phyloP scores from a whole-genome alignment of 1,140 invertebrate genomes.

The Drosophila subobscura region DNA sequence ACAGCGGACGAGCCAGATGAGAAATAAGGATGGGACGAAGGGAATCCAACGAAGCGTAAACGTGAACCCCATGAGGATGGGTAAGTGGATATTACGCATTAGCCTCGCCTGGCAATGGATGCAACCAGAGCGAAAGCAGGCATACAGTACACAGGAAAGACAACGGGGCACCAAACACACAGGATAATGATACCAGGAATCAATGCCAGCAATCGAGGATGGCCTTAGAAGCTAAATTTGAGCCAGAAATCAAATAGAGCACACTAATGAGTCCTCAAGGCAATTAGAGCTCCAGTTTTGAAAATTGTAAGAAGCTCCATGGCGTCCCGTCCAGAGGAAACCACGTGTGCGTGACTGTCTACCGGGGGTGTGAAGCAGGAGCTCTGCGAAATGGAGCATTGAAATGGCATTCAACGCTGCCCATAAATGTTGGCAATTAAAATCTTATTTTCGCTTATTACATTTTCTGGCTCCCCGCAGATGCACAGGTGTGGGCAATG shows the following conservation, averaged over 20 bases:
- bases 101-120: slow-evolving; percentile 44
- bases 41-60: slow-evolving; percentile 55
- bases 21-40: background rate
- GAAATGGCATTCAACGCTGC: slow-evolving; percentile 56
- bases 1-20: background rate
- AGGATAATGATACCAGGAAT: background rate
- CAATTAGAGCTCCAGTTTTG: slow-evolving; percentile 39
- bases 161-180: slow-evolving; percentile 35
- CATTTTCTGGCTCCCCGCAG: slow-evolving; percentile 32
- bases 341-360: background rate
- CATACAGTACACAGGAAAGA: slow-evolving; percentile 49
- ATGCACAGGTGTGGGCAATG: slow-evolving; percentile 52
- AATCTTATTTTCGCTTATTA: slow-evolving; percentile 81
- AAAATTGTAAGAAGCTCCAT: background rate
- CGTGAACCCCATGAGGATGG: slow-evolving; percentile 31
- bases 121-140: slow-evolving; percentile 44
- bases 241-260: slow-evolving; percentile 19
- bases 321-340: background rate
- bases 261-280: slow-evolving; percentile 24
- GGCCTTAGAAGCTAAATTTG: slow-evolving; percentile 9
- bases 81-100: slow-evolving; percentile 65
- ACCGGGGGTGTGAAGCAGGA: too few species aligned
- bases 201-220: background rate
- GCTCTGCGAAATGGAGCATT: slow-evolving; percentile 35
- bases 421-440: slow-evolving; percentile 76